Percentiles rank a stretch among this genome's conserved stretches.
Evolutionary conservation across 2,888 invertebrate species (phyloP).

Genomic region (Megastigmus dorsalis): DNA sequence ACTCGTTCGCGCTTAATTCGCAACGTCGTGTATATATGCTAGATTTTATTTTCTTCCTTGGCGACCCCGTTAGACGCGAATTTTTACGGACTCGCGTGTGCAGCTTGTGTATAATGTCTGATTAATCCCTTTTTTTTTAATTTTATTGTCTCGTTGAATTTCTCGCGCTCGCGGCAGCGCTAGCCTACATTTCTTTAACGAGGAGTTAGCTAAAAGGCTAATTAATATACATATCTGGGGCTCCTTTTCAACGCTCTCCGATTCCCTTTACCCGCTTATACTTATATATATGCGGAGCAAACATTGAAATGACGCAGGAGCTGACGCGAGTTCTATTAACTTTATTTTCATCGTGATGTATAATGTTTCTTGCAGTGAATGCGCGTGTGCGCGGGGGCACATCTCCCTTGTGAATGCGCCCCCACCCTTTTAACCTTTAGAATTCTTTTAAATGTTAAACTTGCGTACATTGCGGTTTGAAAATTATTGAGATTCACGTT

Average conservation of each 20-base stretch:
- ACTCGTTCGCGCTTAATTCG: neutral
- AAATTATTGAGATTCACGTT: too few relatives aligned
- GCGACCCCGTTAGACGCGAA: constrained; percentile 8
- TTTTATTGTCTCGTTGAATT: too few relatives aligned
- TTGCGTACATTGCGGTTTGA: too few relatives aligned
- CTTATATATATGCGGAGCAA: neutral
- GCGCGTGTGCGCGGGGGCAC: too few relatives aligned
- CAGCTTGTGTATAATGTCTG: too few relatives aligned
- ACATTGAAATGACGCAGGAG: neutral
- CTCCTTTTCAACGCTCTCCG: neutral
- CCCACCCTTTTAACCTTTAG: too few relatives aligned
- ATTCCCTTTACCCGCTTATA: too few relatives aligned
- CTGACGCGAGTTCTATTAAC: neutral
- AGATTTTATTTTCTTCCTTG: constrained; percentile 1
- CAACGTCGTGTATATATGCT: neutral
- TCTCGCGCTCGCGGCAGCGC: neutral
- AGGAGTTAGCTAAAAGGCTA: neutral
- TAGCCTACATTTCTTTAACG: constrained; percentile 26
- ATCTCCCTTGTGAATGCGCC: too few relatives aligned
- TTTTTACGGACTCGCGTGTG: neutral
- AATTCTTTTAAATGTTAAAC: too few relatives aligned
- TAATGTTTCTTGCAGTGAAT: neutral
- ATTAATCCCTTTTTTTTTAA: constrained; percentile 15
- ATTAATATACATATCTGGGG: constrained; percentile 12
- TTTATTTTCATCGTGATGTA: neutral